Base-by-base conservation (phyloP, 1,140 invertebrate genomes). In the Drosophila bocqueti region DNA sequence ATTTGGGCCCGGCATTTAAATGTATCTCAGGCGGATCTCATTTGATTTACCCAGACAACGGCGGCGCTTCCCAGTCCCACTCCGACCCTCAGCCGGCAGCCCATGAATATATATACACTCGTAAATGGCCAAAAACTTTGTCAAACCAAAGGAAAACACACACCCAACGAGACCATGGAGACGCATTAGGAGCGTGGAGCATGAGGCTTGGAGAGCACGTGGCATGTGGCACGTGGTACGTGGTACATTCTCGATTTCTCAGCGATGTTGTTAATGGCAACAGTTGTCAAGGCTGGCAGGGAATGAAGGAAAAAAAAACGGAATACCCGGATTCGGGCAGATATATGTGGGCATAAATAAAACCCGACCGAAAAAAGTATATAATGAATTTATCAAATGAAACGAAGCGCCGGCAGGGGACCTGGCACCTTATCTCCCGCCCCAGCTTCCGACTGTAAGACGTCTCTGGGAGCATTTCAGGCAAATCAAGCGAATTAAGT, bases 221-320 rank as follows among this genome's bases (percentile, higher is more conserved):
- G 76, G 83, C 83, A 76, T 77, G 76, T 63, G 72, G 81, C 65
- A 73, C 71, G 71, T 74, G 71, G 40, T 61, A 52, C 43, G 68
- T 43, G 68, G 68, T 52, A 52, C 45, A 42, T 73, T 73, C 67
- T 59, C 68, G 69, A 61, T 73, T 72, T 73, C 43, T 63, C 43
- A 16, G 46, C 65, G 78, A 90, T 29, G 73, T 83, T 87, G 86
- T 90, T 90, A 91, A 90, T 90, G 85, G 85, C 85, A 89, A 89
- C 85, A 89, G 85, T 90, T 90, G 85, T 90, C 79, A 85, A 78
- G 74, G 57, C 76, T 75, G 42, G 26, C 40, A 55, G 26, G 46
- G n/a, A 54, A 66, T 4, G n/a, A 6, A 18, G n/a, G n/a, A 9
- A 18, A 13, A 58, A 40, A 46, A 65, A 47, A n/a, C 16, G 9